These are phyloP conservation scores for Bubo bubo DNA, from an alignment of 2,113 vertebrate genomes.

Conservation along the genomic window DNA sequence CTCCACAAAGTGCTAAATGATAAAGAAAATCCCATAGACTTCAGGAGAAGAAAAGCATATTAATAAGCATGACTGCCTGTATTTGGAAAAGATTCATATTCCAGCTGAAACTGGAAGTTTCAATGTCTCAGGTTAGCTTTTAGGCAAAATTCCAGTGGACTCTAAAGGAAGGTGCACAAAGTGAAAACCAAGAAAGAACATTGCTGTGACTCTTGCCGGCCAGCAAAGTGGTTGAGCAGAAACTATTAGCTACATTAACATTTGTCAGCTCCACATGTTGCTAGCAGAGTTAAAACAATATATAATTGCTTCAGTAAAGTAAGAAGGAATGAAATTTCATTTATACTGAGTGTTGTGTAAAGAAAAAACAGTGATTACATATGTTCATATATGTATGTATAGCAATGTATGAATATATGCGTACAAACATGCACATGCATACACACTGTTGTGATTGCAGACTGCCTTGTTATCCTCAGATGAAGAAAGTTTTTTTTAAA, in stretches of 20 bases:
- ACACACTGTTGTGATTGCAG: neutral
- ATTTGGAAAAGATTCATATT: neutral
- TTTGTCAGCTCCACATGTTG: neutral
- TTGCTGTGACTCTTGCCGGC: neutral
- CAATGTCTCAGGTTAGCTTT: neutral
- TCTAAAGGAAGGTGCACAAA: neutral
- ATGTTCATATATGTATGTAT: neutral
- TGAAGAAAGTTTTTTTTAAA: neutral
- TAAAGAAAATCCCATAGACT: neutral
- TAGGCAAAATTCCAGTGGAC: neutral
- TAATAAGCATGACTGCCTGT: neutral
- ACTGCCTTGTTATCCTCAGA: neutral
- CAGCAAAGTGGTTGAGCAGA: neutral
- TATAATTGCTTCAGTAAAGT: neutral
- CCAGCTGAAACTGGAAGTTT: neutral
- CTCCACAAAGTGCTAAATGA: neutral
- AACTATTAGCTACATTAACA: neutral
- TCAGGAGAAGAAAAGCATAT: neutral
- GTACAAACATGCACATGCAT: neutral
- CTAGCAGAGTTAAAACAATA: neutral
- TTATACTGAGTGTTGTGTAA: neutral
- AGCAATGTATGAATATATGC: neutral
- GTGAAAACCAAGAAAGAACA: neutral
- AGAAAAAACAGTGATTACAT: neutral
- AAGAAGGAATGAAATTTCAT: neutral